Percentiles rank a stretch among this genome's conserved stretches.
These are phyloP conservation scores for Eubasilissa splendida DNA, from an alignment of 2,888 invertebrate genomes.

Conservation along the genomic window DNA sequence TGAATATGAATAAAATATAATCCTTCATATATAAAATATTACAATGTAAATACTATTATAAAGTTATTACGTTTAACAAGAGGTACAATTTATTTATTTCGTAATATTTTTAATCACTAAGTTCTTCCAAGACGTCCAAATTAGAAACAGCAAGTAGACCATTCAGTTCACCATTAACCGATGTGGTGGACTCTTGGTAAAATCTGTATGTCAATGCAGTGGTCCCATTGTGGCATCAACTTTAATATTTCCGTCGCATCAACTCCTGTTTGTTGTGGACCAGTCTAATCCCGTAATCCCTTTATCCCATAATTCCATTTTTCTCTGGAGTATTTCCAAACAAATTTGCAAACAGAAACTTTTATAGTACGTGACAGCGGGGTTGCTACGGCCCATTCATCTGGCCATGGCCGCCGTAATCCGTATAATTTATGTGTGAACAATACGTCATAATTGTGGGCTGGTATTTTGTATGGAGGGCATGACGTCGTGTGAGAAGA, in stretches of 20 bases:
- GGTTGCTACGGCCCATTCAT: conserved; percentile 28
- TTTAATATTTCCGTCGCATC: conserved; percentile 58
- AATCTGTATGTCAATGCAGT: background rate
- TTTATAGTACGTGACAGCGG: conserved; percentile 50
- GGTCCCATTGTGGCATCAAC: conserved; percentile 44
- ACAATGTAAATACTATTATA: no score
- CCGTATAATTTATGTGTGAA: conserved; percentile 54
- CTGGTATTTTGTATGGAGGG: conserved; percentile 5
- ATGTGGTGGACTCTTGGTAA: background rate
- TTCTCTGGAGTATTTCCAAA: conserved; percentile 57
- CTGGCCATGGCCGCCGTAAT: conserved; percentile 29
- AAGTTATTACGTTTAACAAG: no score
- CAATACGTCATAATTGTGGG: conserved; percentile 50
- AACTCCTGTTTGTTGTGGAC: conserved; percentile 50
- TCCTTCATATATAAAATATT: no score
- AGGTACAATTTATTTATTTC: no score
- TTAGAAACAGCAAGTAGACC: background rate
- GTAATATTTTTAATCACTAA: no score
- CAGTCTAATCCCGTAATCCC: conserved; percentile 55
- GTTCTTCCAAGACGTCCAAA: conserved; percentile 2
- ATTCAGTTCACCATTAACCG: background rate
- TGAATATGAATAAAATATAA: no score
- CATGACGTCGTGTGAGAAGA: background rate
- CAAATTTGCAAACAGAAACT: conserved; percentile 57
- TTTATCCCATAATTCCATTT: conserved; percentile 58